Percentiles rank a stretch among this genome's conserved stretches.
These are phyloP conservation scores for Ictalurus punctatus DNA, from an alignment of 2,113 vertebrate genomes.

Conservation along the genomic window DNA sequence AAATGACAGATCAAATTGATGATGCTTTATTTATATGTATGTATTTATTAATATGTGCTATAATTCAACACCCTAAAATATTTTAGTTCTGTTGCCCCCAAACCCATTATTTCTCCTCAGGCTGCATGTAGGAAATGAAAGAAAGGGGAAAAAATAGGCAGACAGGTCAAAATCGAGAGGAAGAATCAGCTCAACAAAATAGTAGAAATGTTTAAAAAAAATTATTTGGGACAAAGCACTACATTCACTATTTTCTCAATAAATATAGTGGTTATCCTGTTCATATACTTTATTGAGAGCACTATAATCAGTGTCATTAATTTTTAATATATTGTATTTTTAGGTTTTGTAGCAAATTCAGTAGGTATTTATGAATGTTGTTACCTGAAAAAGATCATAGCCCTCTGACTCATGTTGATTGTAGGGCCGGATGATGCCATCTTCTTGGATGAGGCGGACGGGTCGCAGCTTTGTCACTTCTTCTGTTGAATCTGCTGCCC, in stretches of 20 bases:
- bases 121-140: constrained; percentile 81
- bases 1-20: not conserved
- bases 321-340: not conserved
- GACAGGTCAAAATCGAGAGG: constrained; percentile 10
- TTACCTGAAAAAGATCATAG: constrained; percentile 89
- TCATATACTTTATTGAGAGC: not conserved
- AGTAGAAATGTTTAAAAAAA: not conserved
- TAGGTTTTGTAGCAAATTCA: not conserved
- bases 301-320: not conserved
- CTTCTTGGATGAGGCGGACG: constrained; percentile 86
- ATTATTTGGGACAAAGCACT: not conserved
- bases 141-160: constrained; percentile 59
- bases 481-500: constrained; percentile 90
- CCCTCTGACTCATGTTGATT: constrained; percentile 84
- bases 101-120: constrained; percentile 77
- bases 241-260: not conserved
- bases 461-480: constrained; percentile 88
- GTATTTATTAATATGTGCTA: constrained; percentile 4
- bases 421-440: constrained; percentile 91
- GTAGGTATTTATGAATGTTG: not conserved
- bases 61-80: constrained; percentile 4
- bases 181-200: constrained; percentile 28
- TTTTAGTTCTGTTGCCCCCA: constrained; percentile 12
- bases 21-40: constrained; percentile 10
- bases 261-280: not conserved